Conservation (phyloP, 2,113 vertebrate species). For the Oriolus oriolus region DNA sequence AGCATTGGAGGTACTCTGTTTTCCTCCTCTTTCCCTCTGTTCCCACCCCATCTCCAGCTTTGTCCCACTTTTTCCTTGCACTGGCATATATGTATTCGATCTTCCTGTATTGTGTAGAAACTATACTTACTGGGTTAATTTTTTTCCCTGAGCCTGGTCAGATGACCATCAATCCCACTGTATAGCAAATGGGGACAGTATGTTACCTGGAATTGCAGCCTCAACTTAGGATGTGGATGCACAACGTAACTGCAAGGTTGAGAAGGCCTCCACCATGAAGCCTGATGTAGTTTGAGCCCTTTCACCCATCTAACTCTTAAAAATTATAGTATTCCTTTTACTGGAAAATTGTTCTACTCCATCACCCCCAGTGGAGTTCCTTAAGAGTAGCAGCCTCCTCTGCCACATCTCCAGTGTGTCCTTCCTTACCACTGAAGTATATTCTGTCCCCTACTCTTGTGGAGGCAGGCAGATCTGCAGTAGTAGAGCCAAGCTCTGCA, state of each 20-base stretch:
- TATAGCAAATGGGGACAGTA: not conserved
- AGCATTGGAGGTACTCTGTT: not conserved
- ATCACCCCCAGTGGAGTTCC: not conserved
- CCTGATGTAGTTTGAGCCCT: not conserved
- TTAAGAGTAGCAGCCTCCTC: not conserved
- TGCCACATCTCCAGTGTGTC: accelerated
- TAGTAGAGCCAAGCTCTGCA: not conserved
- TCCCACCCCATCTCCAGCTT: not conserved
- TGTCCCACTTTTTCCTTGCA: not conserved
- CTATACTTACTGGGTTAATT: not conserved
- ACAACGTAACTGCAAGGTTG: not conserved
- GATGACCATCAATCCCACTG: not conserved
- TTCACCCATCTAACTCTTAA: not conserved
- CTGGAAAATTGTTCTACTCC: not conserved
- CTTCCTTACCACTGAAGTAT: not conserved
- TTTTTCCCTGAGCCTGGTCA: not conserved
- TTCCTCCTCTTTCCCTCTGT: not conserved
- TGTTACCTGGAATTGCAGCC: not conserved
- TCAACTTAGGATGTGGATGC: not conserved
- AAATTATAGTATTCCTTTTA: not conserved
- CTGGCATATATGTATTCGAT: not conserved
- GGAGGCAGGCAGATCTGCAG: not conserved
- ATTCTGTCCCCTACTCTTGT: accelerated
- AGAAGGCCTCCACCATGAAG: not conserved
- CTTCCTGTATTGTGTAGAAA: not conserved